Conservation (phyloP, 2,888 invertebrate species). For the Rhogogaster chlorosoma region DNA sequence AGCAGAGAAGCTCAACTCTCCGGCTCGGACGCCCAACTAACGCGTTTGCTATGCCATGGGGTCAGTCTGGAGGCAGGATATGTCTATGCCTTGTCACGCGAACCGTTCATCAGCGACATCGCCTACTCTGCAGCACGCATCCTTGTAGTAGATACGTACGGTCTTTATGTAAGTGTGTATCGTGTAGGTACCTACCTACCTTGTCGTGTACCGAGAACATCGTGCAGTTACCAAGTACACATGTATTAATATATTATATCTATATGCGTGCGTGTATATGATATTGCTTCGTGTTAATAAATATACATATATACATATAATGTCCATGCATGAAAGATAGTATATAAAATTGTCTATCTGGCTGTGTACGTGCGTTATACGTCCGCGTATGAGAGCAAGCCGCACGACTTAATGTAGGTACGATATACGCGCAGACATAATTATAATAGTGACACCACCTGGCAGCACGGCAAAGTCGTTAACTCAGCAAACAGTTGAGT, state of each 20-base stretch:
- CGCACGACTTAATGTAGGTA: constrained; percentile 20
- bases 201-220: constrained; percentile 24
- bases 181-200: no score
- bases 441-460: constrained; percentile 74
- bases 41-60: constrained; percentile 32
- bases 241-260: neutral
- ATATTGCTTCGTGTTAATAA: neutral
- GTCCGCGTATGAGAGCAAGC: neutral
- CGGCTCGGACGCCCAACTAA: constrained; percentile 20
- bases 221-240: neutral
- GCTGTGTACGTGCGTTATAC: neutral
- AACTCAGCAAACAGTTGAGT: constrained; percentile 71
- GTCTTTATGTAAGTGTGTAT: neutral
- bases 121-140: constrained; percentile 41
- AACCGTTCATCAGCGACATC: constrained; percentile 76
- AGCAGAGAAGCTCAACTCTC: constrained; percentile 7
- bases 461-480: constrained; percentile 71
- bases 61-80: constrained; percentile 46
- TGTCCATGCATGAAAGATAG: no score
- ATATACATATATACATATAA: neutral
- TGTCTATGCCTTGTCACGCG: constrained; percentile 72
- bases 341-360: neutral
- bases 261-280: neutral
- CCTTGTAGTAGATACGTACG: neutral
- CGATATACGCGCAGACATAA: constrained; percentile 63